Conservation (phyloP, 2,797 vertebrate species). For the Tragelaphus oryx region DNA sequence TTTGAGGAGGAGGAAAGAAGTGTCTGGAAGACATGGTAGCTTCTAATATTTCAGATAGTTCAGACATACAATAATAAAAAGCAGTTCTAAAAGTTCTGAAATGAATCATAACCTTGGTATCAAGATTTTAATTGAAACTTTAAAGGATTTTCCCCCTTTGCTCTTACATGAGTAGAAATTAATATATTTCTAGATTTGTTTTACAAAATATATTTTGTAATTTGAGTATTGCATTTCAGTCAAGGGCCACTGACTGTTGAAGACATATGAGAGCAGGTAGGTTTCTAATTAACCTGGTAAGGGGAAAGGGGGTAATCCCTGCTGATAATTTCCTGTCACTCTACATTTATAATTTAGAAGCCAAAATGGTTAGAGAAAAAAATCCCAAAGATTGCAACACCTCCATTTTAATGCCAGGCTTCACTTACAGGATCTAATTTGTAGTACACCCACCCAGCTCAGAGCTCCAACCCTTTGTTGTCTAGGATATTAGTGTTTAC, state of each 20-base stretch:
- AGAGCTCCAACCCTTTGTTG: neutral
- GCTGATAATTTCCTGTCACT: constrained; percentile 3
- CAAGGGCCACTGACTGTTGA: constrained; percentile 37
- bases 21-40: neutral
- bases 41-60: constrained; percentile 29
- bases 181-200: constrained; percentile 42
- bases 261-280: constrained; percentile 1
- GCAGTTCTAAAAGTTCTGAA: constrained; percentile 34
- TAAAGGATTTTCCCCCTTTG: neutral
- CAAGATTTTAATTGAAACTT: constrained; percentile 45
- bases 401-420: neutral
- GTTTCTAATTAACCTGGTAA: constrained; percentile 42
- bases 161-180: constrained; percentile 34
- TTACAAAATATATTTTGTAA: constrained; percentile 52
- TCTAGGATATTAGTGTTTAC: constrained; percentile 23
- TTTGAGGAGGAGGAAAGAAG: neutral
- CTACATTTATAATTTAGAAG: constrained; percentile 15
- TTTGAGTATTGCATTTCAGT: constrained; percentile 51
- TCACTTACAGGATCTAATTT: neutral
- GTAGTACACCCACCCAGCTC: neutral
- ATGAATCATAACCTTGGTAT: neutral
- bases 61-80: constrained; percentile 33
- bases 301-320: neutral
- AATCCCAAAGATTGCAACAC: neutral
- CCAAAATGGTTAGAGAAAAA: constrained; percentile 15